Evolutionary conservation across 2,113 vertebrate genomes (phyloP).

Genomic region (Brachyhypopomus gauderio): DNA sequence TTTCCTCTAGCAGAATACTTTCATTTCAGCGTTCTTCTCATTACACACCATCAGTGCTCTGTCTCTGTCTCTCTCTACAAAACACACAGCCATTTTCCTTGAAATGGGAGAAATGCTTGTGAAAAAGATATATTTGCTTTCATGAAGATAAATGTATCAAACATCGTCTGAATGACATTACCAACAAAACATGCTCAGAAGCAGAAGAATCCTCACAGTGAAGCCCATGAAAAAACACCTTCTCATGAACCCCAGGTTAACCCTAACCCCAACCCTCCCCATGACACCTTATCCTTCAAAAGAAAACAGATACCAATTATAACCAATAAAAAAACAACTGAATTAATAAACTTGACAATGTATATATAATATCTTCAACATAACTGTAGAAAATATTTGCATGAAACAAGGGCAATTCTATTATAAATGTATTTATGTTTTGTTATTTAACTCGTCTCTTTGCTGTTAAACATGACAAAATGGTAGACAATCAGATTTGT

Average conservation of each 20-base stretch:
- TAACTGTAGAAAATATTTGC: background rate
- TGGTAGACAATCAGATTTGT: background rate
- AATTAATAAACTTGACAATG: no score
- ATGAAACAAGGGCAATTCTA: background rate
- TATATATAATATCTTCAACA: background rate
- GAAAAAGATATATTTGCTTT: slow-evolving; percentile 21
- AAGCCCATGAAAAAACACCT: background rate
- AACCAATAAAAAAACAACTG: background rate
- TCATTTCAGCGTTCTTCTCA: slow-evolving; percentile 51
- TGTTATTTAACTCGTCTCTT: background rate
- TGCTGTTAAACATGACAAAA: background rate
- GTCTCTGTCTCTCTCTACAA: slow-evolving; percentile 37
- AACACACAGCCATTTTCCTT: background rate
- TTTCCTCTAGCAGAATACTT: slow-evolving; percentile 57
- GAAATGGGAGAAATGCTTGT: background rate
- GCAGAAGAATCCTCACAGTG: background rate
- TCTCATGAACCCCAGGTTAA: no score
- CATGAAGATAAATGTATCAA: slow-evolving; percentile 1
- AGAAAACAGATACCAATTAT: background rate
- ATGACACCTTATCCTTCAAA: background rate
- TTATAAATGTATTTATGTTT: background rate
- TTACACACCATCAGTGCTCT: slow-evolving; percentile 46
- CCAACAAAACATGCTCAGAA: background rate
- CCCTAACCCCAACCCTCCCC: no score
- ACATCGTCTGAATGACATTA: slow-evolving; percentile 11